Evolutionary conservation across 1,140 invertebrate species (phyloP), one percentile per base, ranked within the genome.

Genomic region (Schlechtendalia chinensis): DNA sequence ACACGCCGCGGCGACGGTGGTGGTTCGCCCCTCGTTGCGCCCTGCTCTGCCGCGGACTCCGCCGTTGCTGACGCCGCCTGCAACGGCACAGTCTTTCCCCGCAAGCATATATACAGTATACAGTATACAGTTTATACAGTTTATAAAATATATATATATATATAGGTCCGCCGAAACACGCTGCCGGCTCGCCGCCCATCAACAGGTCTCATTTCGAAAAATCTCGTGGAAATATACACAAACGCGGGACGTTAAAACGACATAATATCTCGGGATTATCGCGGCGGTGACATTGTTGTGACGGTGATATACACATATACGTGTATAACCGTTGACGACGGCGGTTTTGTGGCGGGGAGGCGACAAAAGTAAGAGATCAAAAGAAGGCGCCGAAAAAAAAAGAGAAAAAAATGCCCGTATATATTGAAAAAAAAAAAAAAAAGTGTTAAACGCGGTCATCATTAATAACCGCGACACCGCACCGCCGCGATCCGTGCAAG

Each of bases 381-480:
- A 72, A 72, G 67, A 19, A 71, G 22, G 47, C 47, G 69, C 69
- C 69, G 69, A 72, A 72, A 72, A 72, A 39, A 4, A 39, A 3
- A 39, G 3, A 39, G 8, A 39, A n/a, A n/a, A n/a, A n/a, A n/a
- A 71, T 47, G 45, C 27, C 47, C 22, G 47, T 14, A 17, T 50
- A 29, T 22, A 54, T 24, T 11, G 24, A 16, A 5, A n/a, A 71
- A 72, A 72, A 72, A 47, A 16, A 16, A 5, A n/a, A 71, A 72
- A 72, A 72, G 69, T 72, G 69, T 72, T 72, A 72, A 72, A 72
- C 47, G 69, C 50, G 69, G 50, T 72, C 69, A 71, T 71, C 67
- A 72, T 72, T 72, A 72, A 72, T 54, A 72, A 72, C n/a, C 69
- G 17, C 10, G 11, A 72, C 50, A 29, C 5, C 17, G 24, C 47